Percentiles rank a stretch among this genome's conserved stretches.
phyloP scores from a whole-genome alignment of 2,888 invertebrate species.

The Tachina grossa region DNA sequence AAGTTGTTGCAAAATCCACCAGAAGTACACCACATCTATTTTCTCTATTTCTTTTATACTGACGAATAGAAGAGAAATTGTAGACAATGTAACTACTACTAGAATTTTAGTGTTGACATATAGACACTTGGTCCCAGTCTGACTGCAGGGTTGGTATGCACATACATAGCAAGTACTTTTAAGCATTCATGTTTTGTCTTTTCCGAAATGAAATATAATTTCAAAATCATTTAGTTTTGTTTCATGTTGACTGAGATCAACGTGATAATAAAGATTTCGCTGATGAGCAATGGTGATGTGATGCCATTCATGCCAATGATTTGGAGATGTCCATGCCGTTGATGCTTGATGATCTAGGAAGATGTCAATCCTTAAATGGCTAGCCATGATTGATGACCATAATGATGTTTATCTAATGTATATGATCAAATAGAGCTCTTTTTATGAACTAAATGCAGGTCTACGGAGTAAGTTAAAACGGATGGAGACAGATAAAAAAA shows the following conservation, averaged over 20 bases:
- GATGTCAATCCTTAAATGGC: slow-evolving; percentile 69
- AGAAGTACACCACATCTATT: too few species aligned
- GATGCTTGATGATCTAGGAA: slow-evolving; percentile 58
- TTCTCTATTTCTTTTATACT: too few species aligned
- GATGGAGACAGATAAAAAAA: slow-evolving; percentile 28
- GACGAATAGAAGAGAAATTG: too few species aligned
- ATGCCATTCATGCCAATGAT: slow-evolving; percentile 31
- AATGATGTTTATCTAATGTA: slow-evolving; percentile 69
- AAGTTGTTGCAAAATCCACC: too few species aligned
- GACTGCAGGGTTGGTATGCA: too few species aligned
- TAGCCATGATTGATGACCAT: slow-evolving; percentile 68
- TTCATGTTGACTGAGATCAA: slow-evolving; percentile 24
- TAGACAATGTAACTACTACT: too few species aligned
- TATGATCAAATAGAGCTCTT: slow-evolving; percentile 67
- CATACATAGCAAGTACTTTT: not conserved
- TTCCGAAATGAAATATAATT: slow-evolving; percentile 12
- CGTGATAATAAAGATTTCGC: slow-evolving; percentile 44
- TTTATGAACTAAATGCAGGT: slow-evolving; percentile 61
- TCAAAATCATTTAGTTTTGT: slow-evolving; percentile 34
- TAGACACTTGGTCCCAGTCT: too few species aligned
- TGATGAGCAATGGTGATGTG: slow-evolving; percentile 32
- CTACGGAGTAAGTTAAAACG: slow-evolving; percentile 55
- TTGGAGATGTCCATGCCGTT: slow-evolving; percentile 2
- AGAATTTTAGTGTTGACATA: too few species aligned
- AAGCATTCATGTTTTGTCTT: not conserved